Conservation (phyloP, 2,888 invertebrate genomes). For the Tethea ocularis region DNA sequence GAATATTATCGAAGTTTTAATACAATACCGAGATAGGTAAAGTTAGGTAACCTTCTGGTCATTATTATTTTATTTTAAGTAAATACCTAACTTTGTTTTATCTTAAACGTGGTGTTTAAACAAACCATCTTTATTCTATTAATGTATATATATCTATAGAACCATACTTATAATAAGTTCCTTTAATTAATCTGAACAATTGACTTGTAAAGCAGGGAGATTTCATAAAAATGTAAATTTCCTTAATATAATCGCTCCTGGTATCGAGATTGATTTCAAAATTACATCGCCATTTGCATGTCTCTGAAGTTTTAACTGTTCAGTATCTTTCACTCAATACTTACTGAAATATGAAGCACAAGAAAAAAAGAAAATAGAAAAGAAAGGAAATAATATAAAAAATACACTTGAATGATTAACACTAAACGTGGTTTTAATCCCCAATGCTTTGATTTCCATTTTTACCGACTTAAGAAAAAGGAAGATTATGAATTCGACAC, state of each 20-base stretch:
- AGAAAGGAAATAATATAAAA: not conserved
- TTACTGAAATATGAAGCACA: not conserved
- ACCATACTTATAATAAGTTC: not conserved
- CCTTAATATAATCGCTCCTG: slow-evolving; percentile 27
- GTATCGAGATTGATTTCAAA: slow-evolving; percentile 31
- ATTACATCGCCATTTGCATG: slow-evolving; percentile 22
- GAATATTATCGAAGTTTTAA: not conserved
- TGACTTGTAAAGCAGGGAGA: not conserved
- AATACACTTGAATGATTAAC: not conserved
- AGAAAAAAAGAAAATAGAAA: too few relatives aligned
- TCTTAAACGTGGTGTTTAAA: too few relatives aligned
- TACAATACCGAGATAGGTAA: too few relatives aligned
- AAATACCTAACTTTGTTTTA: too few relatives aligned
- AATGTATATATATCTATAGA: too few relatives aligned
- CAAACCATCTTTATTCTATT: too few relatives aligned
- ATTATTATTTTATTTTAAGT: too few relatives aligned
- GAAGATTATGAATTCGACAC: too few relatives aligned
- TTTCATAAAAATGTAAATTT: slow-evolving; percentile 38
- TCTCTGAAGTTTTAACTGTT: not conserved
- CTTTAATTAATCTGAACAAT: not conserved
- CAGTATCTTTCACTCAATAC: not conserved
- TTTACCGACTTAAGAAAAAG: not conserved
- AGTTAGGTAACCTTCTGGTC: too few relatives aligned
- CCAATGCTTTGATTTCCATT: not conserved
- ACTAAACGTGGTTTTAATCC: not conserved